Conservation (phyloP, 2,888 invertebrate genomes). For the Mechanitis messenoides region DNA sequence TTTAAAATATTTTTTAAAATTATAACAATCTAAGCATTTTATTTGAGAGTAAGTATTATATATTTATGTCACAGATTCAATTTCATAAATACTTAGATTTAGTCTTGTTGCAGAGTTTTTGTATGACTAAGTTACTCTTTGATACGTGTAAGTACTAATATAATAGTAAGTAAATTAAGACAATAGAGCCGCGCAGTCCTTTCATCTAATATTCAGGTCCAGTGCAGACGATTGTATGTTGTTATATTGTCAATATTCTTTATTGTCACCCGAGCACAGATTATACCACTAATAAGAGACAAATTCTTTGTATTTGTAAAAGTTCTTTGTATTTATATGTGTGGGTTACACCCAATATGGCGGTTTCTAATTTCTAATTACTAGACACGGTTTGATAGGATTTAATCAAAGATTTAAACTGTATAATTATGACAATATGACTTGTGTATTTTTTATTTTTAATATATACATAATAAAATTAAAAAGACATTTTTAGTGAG, state of each 20-base stretch:
- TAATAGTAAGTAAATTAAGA: neutral
- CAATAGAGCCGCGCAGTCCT: constrained; percentile 20
- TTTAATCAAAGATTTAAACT: neutral
- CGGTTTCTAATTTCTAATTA: neutral
- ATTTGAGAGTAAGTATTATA: too few species aligned
- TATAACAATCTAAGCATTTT: too few species aligned
- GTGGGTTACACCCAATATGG: neutral
- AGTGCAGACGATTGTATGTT: constrained; percentile 39
- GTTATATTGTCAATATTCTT: constrained; percentile 59
- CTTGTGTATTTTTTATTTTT: too few species aligned
- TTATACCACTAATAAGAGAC: constrained; percentile 13
- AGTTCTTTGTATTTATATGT: neutral
- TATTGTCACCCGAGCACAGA: constrained; percentile 34
- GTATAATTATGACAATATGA: too few species aligned
- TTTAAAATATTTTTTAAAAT: too few species aligned
- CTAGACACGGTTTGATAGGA: neutral
- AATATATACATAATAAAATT: too few species aligned
- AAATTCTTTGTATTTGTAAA: neutral
- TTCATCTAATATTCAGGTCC: constrained; percentile 50
- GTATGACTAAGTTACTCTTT: too few species aligned
- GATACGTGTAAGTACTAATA: too few species aligned
- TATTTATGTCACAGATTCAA: too few species aligned
- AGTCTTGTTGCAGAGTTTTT: too few species aligned
- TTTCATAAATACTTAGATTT: too few species aligned
- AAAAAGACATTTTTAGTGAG: too few species aligned